Evolutionary conservation across 2,797 vertebrate genomes (phyloP).

Genomic region (Typhlichthys subterraneus): DNA sequence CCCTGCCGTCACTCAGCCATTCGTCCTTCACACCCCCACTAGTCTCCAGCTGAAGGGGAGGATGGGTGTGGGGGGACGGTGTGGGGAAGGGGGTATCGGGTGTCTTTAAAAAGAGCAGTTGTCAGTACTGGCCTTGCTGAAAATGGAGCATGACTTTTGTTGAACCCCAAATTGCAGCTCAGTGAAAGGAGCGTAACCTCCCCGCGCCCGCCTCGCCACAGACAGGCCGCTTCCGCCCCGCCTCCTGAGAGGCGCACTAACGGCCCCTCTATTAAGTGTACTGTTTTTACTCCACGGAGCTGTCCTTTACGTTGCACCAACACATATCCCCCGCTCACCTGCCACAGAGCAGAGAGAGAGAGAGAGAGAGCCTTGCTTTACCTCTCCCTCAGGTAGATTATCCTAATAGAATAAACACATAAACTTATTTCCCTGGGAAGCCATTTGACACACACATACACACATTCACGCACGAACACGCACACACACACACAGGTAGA

Average conservation of each 20-base stretch:
- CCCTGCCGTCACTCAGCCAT: slow-evolving; percentile 45
- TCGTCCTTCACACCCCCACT: slow-evolving; percentile 22
- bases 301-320: too few species aligned
- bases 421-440: neutral
- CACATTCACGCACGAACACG: neutral
- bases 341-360: too few species aligned
- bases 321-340: too few species aligned
- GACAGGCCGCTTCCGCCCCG: slow-evolving; percentile 53
- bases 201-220: slow-evolving; percentile 39
- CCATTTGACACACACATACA: neutral
- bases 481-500: neutral
- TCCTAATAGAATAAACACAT: neutral
- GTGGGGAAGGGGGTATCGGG: slow-evolving; percentile 53
- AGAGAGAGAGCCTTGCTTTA: neutral
- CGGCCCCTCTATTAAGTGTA: too few species aligned
- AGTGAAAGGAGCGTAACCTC: slow-evolving; percentile 59
- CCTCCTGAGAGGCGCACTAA: slow-evolving; percentile 3
- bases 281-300: too few species aligned
- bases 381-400: neutral
- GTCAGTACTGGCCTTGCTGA: slow-evolving; percentile 59
- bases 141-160: slow-evolving; percentile 68
- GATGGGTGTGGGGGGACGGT: neutral
- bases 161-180: slow-evolving; percentile 54
- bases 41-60: slow-evolving; percentile 49
- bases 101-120: slow-evolving; percentile 74